phyloP scores from a whole-genome alignment of 2,113 vertebrate species.

The Thalassarche chlororhynchos region DNA sequence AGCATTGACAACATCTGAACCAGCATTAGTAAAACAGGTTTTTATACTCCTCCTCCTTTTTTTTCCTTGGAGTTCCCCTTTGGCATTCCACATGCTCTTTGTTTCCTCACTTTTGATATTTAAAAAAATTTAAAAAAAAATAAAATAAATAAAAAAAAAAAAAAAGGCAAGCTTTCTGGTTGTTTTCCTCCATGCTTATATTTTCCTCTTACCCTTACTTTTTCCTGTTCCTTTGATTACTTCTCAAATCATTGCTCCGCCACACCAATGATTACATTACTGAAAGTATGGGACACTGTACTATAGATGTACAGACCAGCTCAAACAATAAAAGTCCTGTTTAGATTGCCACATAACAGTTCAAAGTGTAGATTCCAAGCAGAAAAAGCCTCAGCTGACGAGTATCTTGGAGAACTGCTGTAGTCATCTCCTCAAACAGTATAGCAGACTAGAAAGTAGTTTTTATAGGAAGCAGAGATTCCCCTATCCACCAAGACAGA shows the following conservation, averaged over 20 bases:
- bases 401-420: not conserved
- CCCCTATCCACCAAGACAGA: not conserved
- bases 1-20: not conserved
- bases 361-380: not conserved
- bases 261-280: not conserved
- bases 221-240: not conserved
- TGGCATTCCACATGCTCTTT: not conserved
- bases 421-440: not conserved
- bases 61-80: not conserved
- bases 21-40: not conserved
- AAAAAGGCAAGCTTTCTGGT: not conserved
- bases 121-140: not conserved
- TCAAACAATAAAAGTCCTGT: not conserved
- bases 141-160: not conserved
- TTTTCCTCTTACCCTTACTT: not conserved
- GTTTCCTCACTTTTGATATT: not conserved
- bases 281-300: not conserved
- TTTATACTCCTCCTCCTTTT: not conserved
- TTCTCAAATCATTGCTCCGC: not conserved
- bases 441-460: not conserved
- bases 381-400: not conserved
- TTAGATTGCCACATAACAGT: not conserved
- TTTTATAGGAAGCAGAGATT: not conserved
- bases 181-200: not conserved
- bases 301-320: not conserved